Base-by-base conservation (phyloP, 2,797 vertebrate species). In the Tachyglossus aculeatus region DNA sequence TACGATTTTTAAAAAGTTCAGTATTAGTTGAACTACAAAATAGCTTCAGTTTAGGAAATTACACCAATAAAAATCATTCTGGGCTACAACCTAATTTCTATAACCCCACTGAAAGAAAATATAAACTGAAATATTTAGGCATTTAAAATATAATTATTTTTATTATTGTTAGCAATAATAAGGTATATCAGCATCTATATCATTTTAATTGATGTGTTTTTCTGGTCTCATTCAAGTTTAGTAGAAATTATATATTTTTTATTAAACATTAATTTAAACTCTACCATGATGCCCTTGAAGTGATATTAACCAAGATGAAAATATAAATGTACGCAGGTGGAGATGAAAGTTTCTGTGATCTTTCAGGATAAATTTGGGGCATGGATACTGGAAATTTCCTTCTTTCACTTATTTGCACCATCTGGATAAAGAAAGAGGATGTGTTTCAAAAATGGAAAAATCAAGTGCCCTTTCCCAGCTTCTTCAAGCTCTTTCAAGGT, bases 31-130 rank as follows among this genome's bases (percentile, higher is more conserved):
- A 77, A 72, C 63, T 15, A 4, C 13, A 38, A 29, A 37, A 33
- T 39, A 56, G 43, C 40, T 9, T 47, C 7, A 68, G 38, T 48
- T 73, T 69, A 53, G 72, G 31, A 70, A 59, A 79, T 56, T 69
- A 25, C 51, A 37, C 25, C n/a, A n/a, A n/a, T n/a, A n/a, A n/a
- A n/a, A n/a, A n/a, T n/a, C n/a, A n/a, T n/a, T n/a, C n/a, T 55
- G 54, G 33, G 6, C 45, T 66, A 60, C 54, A 18, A 48, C 7
- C 38, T 45, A 73, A 48, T 29, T 48, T 48, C 31, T 29, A 48
- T 19, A 50, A 66, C 37, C 41, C 48, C 44, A 24, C 45, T 58
- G 40, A 58, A 19, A 39, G 24, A 75, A 73, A 73, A 72, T 45
- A 40, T 25, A 51, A 40, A 8, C 40, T 55, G 65, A 57, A 48